phyloP scores from a whole-genome alignment of 2,113 vertebrate species.

The Litocranius walleri region DNA sequence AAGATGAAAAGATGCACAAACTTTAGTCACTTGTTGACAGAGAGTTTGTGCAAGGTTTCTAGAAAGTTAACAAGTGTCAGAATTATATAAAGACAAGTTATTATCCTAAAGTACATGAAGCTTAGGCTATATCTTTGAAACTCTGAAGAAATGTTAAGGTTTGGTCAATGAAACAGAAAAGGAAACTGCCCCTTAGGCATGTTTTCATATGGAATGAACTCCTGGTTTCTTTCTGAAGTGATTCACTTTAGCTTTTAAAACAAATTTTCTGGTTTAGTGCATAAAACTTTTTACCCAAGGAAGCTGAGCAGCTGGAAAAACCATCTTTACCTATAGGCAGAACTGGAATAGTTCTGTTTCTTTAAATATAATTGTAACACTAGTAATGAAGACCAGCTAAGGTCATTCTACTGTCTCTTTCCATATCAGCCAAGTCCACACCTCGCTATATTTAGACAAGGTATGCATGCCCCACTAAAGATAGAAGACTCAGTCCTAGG shows the following conservation, averaged over 20 bases:
- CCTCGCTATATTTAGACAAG: constrained; percentile 80
- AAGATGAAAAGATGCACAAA: background rate
- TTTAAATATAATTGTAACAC: constrained; percentile 70
- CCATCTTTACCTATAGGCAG: background rate
- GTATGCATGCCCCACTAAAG: constrained; percentile 62
- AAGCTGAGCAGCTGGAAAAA: background rate
- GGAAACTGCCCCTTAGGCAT: background rate
- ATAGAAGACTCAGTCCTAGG: constrained; percentile 50
- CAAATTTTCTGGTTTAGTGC: background rate
- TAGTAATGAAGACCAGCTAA: constrained; percentile 69
- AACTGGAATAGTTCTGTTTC: constrained; percentile 1
- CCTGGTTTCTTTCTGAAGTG: constrained; percentile 15
- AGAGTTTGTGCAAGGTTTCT: constrained; percentile 9
- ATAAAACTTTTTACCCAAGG: constrained; percentile 20
- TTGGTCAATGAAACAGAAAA: constrained; percentile 39
- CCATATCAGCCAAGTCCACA: constrained; percentile 46
- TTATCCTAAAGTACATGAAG: constrained; percentile 4
- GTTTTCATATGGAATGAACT: background rate
- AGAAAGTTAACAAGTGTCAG: background rate
- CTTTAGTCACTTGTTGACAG: constrained; percentile 2
- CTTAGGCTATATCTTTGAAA: background rate
- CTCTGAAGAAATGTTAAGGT: constrained; percentile 38
- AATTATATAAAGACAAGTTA: constrained; percentile 1
- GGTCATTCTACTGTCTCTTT: constrained; percentile 71
- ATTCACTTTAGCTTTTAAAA: constrained; percentile 20